Evolutionary conservation across 2,113 vertebrate genomes (phyloP).

Genomic region (Lucifuga dentata): DNA sequence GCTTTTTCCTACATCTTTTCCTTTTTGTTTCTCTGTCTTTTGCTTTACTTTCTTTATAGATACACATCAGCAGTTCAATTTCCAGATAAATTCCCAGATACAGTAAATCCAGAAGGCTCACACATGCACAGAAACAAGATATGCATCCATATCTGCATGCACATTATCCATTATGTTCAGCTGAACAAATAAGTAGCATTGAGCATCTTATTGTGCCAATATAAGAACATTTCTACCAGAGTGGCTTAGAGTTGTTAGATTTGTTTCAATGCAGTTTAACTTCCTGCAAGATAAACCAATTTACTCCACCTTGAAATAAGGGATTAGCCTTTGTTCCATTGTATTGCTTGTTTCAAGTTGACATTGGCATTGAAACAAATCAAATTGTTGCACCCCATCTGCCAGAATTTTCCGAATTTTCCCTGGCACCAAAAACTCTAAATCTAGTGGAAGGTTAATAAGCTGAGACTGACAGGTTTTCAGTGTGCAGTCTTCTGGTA

Average conservation of each 20-base stretch:
- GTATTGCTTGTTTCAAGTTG: not conserved
- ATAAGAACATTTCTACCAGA: not conserved
- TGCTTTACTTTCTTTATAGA: not conserved
- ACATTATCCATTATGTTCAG: too few species aligned
- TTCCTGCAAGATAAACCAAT: constrained; percentile 19
- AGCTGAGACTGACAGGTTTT: not conserved
- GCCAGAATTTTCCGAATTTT: too few species aligned
- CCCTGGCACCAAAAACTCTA: not conserved
- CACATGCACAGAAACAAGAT: not conserved
- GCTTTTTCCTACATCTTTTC: constrained; percentile 10
- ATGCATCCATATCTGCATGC: too few species aligned
- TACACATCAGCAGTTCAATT: constrained; percentile 32
- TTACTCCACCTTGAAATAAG: not conserved
- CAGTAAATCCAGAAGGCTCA: not conserved
- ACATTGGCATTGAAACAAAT: not conserved
- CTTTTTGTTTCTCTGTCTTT: not conserved
- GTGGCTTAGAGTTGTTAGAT: constrained; percentile 31
- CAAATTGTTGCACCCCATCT: not conserved
- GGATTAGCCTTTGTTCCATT: not conserved
- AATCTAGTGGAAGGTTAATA: not conserved
- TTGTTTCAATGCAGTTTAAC: constrained; percentile 11
- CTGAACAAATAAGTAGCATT: too few species aligned
- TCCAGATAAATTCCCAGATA: not conserved
- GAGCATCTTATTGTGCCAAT: not conserved
- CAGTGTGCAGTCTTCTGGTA: not conserved